Conservation (phyloP, 2,797 vertebrate genomes). For the Malurus splendens region DNA sequence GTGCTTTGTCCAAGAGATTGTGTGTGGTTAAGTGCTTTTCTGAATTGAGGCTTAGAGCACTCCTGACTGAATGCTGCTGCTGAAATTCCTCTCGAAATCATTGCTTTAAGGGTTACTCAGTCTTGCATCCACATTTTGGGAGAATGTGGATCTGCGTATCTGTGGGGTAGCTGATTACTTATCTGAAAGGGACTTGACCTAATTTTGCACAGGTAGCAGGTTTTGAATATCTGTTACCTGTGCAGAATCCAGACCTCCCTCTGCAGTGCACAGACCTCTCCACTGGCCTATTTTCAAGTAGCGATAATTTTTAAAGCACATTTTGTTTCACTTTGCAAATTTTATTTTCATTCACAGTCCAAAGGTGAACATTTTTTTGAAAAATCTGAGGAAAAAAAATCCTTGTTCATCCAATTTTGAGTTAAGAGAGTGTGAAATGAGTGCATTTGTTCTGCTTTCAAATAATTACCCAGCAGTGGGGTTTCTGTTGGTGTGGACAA, state of each 20-base stretch:
- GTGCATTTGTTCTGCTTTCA: conserved; percentile 50
- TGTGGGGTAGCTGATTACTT: neutral
- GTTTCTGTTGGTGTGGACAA: conserved; percentile 16
- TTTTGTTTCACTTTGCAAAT: conserved; percentile 19
- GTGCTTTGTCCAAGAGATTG: neutral
- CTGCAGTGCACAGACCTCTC: neutral
- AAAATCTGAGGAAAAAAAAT: conserved; percentile 1
- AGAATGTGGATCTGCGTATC: neutral
- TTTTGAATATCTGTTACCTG: neutral
- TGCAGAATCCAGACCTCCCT: neutral
- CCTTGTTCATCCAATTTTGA: conserved; percentile 7
- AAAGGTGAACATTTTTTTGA: conserved; percentile 27
- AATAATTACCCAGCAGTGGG: conserved; percentile 8
- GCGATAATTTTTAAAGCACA: neutral
- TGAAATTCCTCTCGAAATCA: neutral
- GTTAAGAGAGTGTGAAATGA: conserved; percentile 34
- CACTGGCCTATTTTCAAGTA: neutral
- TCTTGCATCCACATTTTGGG: neutral
- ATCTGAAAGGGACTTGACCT: neutral
- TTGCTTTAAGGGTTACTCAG: neutral
- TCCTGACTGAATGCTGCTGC: neutral
- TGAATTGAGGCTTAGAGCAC: neutral
- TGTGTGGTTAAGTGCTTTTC: neutral
- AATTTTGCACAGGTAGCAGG: neutral
- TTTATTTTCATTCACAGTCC: conserved; percentile 11